Percentiles rank a stretch among this genome's conserved stretches.
Evolutionary conservation across 2,113 vertebrate genomes (phyloP).

Genomic region (Myotis davidii): DNA sequence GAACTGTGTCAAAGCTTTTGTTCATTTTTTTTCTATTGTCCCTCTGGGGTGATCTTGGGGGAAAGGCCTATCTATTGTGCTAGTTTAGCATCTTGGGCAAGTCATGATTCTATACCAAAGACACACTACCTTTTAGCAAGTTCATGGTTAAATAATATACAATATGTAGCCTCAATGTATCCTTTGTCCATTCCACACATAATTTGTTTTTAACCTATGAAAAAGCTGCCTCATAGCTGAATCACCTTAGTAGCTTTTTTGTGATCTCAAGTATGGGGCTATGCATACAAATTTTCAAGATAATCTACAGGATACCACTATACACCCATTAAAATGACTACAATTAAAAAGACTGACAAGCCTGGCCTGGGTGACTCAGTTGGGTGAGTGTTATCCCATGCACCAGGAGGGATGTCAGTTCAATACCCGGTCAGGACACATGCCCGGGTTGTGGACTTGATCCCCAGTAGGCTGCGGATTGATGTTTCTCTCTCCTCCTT

Average conservation of each 20-base stretch:
- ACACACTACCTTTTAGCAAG: background rate
- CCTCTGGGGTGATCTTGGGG: background rate
- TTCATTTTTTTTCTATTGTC: background rate
- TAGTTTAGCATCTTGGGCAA: background rate
- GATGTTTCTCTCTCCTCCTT: too few species aligned
- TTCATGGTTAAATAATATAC: background rate
- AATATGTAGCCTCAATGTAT: background rate
- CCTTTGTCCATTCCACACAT: background rate
- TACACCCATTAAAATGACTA: background rate
- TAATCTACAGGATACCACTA: background rate
- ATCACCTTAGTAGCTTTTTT: background rate
- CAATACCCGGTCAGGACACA: too few species aligned
- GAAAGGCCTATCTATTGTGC: background rate
- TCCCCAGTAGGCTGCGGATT: too few species aligned
- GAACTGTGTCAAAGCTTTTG: background rate
- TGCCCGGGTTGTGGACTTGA: too few species aligned
- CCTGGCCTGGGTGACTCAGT: too few species aligned
- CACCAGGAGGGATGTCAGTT: too few species aligned
- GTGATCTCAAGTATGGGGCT: background rate
- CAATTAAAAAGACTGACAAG: background rate
- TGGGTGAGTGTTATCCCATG: too few species aligned
- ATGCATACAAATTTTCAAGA: background rate
- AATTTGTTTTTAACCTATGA: background rate
- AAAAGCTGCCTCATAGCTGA: background rate
- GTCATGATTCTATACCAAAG: slow-evolving; percentile 1